These are phyloP conservation scores for Brachystomella parvula DNA, from an alignment of 1,140 invertebrate species.

Conservation along the genomic window DNA sequence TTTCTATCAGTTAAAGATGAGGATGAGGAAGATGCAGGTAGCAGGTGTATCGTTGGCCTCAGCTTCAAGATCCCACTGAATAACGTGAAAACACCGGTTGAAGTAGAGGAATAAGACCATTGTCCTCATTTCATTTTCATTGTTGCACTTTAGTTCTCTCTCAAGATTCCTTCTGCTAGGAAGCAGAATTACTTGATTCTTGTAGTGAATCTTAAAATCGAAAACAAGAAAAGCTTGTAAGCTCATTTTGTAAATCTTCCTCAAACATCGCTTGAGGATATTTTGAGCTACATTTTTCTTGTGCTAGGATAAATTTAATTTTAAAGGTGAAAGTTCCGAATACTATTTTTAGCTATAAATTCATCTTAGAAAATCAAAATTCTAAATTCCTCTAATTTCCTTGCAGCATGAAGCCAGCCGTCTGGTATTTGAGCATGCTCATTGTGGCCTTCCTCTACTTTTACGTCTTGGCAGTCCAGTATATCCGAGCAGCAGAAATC, in stretches of 20 bases:
- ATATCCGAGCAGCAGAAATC: constrained; percentile 42
- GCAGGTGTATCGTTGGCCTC: too few relatives aligned
- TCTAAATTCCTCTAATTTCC: background rate
- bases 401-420: constrained; percentile 44
- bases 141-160: background rate
- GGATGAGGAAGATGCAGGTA: too few relatives aligned
- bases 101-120: constrained; percentile 19
- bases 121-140: constrained; percentile 19
- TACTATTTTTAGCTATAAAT: background rate
- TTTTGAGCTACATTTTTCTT: background rate
- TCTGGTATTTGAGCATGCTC: constrained; percentile 45
- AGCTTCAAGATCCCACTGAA: too few relatives aligned
- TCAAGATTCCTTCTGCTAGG: background rate
- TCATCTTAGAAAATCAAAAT: background rate
- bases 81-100: constrained; percentile 7
- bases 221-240: background rate
- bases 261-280: background rate
- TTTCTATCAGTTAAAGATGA: too few relatives aligned
- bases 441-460: constrained; percentile 45
- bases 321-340: background rate
- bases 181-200: background rate
- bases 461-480: constrained; percentile 44
- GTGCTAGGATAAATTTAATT: background rate
- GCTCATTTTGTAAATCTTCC: background rate
- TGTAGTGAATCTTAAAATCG: background rate